Evolutionary conservation across 2,113 vertebrate species (phyloP).

Genomic region (Corapipo altera): DNA sequence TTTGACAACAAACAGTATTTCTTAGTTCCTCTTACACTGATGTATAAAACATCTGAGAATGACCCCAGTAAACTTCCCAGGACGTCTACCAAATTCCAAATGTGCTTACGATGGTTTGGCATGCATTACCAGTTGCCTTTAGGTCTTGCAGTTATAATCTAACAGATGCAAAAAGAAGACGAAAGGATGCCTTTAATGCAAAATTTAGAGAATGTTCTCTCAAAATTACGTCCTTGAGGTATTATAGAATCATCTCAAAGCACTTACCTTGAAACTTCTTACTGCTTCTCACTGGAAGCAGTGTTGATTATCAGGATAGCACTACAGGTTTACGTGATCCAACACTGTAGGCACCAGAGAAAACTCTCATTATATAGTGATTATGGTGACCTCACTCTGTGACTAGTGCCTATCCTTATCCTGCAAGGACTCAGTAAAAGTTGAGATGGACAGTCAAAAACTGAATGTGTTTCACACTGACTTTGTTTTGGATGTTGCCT

Average conservation of each 20-base stretch:
- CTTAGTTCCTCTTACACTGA: background rate
- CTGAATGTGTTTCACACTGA: background rate
- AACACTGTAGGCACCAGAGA: background rate
- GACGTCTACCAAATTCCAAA: background rate
- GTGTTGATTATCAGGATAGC: background rate
- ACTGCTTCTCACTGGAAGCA: background rate
- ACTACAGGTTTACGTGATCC: background rate
- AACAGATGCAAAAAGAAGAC: background rate
- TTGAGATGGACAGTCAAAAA: background rate
- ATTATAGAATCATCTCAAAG: background rate
- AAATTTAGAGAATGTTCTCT: background rate
- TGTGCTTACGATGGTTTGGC: accelerated
- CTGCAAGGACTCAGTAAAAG: background rate
- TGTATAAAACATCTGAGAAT: background rate
- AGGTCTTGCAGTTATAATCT: background rate
- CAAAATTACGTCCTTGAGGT: background rate
- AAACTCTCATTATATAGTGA: background rate
- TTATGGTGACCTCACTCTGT: background rate
- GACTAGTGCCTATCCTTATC: background rate
- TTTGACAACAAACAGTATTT: background rate
- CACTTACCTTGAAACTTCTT: background rate
- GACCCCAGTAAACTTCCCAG: background rate
- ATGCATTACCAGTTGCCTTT: background rate
- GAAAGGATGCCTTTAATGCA: background rate
- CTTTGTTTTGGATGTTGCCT: background rate